A percentile compares a stretch with the other conserved stretches of the same genome.
phyloP scores from a whole-genome alignment of 2,888 invertebrate species.

The Tachystola acroxantha region DNA sequence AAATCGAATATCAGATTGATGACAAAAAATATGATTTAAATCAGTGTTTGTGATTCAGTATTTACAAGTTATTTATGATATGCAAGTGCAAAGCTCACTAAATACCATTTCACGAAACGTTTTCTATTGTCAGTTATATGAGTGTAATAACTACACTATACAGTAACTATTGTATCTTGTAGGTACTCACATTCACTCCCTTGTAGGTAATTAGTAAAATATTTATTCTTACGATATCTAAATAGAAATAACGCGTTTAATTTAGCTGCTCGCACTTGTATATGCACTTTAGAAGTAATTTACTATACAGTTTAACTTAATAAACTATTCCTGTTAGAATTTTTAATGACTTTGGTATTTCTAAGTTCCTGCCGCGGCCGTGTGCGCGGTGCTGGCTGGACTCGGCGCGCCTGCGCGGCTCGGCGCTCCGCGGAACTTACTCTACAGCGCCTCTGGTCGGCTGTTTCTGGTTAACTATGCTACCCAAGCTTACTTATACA shows the following conservation, averaged over 20 bases:
- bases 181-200: constrained; percentile 32
- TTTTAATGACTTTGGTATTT: constrained; percentile 75
- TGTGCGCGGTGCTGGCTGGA: constrained; percentile 10
- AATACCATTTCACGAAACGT: constrained; percentile 55
- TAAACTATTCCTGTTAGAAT: constrained; percentile 67
- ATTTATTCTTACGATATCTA: constrained; percentile 51
- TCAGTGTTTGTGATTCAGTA: constrained; percentile 41
- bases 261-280: constrained; percentile 76
- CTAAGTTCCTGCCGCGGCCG: constrained; percentile 37
- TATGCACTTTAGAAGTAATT: constrained; percentile 66
- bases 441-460: constrained; percentile 6
- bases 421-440: neutral
- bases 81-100: constrained; percentile 79
- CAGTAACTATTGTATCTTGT: constrained; percentile 32
- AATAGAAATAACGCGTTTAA: constrained; percentile 52
- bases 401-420: neutral
- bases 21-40: too few relatives aligned
- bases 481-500: constrained; percentile 58
- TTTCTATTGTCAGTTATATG: constrained; percentile 45
- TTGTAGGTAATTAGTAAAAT: constrained; percentile 44
- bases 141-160: constrained; percentile 55
- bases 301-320: constrained; percentile 62
- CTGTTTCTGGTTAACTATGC: constrained; percentile 27
- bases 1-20: too few relatives aligned
- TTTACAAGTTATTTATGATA: constrained; percentile 71